Percentiles rank a stretch among this genome's conserved stretches.
Evolutionary conservation across 2,113 vertebrate genomes (phyloP).

Genomic region (Chaetura pelagica): DNA sequence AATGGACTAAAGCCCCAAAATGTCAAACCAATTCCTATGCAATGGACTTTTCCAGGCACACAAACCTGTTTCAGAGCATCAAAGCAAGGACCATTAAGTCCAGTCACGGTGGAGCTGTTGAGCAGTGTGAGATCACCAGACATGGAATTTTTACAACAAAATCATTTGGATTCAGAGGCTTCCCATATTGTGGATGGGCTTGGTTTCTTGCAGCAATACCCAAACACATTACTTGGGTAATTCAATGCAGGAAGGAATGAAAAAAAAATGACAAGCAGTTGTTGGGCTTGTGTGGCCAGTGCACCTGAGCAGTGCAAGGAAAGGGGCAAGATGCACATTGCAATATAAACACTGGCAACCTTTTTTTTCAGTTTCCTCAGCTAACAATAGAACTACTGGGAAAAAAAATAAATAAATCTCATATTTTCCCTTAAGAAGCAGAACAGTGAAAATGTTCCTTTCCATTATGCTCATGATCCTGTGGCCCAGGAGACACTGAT

Average conservation of each 20-base stretch:
- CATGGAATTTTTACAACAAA: fast-evolving
- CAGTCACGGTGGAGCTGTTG: neutral
- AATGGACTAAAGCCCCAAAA: neutral
- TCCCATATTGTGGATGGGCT: neutral
- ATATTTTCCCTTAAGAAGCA: neutral
- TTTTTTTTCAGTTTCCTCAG: neutral
- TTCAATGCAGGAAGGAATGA: neutral
- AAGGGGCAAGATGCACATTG: neutral
- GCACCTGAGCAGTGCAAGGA: neutral
- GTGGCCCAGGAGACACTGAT: fast-evolving
- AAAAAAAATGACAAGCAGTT: neutral
- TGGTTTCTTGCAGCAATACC: neutral
- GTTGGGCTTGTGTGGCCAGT: neutral
- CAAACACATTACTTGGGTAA: fast-evolving
- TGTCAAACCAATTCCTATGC: neutral
- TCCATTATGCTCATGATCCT: neutral
- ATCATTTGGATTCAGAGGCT: neutral
- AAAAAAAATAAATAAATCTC: neutral
- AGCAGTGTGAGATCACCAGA: fast-evolving
- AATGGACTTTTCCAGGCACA: neutral
- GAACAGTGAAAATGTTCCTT: neutral
- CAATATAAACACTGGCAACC: neutral
- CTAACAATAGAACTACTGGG: neutral
- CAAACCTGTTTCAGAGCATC: neutral
- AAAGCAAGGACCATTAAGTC: neutral